These are phyloP conservation scores for Homarus gammarus DNA, from an alignment of 2,888 invertebrate genomes.

Conservation along the genomic window DNA sequence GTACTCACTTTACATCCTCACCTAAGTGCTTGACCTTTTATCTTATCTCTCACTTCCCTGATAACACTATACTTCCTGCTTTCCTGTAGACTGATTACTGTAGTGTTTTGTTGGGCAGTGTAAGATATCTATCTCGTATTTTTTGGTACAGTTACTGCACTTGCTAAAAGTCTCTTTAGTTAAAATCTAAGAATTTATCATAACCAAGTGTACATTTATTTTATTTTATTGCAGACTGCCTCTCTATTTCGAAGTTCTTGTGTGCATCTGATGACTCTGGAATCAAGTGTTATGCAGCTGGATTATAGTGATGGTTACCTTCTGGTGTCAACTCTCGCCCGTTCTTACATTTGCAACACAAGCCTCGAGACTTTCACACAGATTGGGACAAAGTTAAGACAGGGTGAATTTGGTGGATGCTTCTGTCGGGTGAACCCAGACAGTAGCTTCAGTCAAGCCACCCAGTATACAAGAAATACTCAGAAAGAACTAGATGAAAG, in stretches of 20 bases:
- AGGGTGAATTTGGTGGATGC: slow-evolving; percentile 73
- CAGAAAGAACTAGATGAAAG: slow-evolving; percentile 23
- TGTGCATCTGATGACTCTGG: slow-evolving; percentile 64
- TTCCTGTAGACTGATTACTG: no score
- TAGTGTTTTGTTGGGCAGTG: no score
- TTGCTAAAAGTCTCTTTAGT: neutral
- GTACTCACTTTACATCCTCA: no score
- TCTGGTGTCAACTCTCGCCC: slow-evolving; percentile 68
- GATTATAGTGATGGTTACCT: slow-evolving; percentile 61
- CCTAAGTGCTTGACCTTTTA: no score
- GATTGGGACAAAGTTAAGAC: slow-evolving; percentile 59
- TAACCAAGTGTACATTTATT: no score
- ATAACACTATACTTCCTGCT: no score
- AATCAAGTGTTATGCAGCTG: slow-evolving; percentile 61
- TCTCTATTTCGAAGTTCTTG: slow-evolving; percentile 55
- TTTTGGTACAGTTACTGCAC: neutral
- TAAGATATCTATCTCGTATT: neutral
- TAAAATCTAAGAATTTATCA: neutral
- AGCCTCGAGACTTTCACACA: slow-evolving; percentile 62
- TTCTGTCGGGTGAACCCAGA: slow-evolving; percentile 44
- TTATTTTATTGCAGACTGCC: slow-evolving; percentile 56
- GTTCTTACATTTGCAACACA: slow-evolving; percentile 72
- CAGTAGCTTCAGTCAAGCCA: neutral
- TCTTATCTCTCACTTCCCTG: no score
- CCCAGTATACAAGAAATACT: neutral